These are phyloP conservation scores for Parochlus steinenii DNA, from an alignment of 2,888 invertebrate genomes.

Conservation along the genomic window DNA sequence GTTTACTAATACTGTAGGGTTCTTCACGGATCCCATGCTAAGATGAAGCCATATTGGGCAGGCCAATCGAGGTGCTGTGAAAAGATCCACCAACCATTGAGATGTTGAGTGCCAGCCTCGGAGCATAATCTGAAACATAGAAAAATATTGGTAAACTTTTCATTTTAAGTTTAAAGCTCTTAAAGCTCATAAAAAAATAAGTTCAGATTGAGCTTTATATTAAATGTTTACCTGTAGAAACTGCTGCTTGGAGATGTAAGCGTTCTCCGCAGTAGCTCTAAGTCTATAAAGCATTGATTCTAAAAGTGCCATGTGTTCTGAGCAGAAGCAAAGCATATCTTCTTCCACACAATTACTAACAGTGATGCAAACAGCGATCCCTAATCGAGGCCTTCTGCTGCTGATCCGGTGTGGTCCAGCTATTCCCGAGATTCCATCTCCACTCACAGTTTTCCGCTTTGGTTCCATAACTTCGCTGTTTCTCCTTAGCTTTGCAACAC, in stretches of 20 bases:
- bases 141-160: slow-evolving; percentile 16
- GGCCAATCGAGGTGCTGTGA: slow-evolving; percentile 45
- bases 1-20: slow-evolving; percentile 30
- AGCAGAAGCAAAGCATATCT: slow-evolving; percentile 53
- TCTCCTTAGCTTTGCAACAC: slow-evolving; percentile 21
- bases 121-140: slow-evolving; percentile 30
- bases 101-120: slow-evolving; percentile 31
- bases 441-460: slow-evolving; percentile 17
- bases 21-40: slow-evolving; percentile 26
- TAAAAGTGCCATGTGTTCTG: slow-evolving; percentile 62
- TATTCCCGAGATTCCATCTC: slow-evolving; percentile 7
- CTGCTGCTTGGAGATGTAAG: slow-evolving; percentile 35
- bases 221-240: slow-evolving; percentile 32
- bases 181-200: too few relatives aligned
- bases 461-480: slow-evolving; percentile 24
- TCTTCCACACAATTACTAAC: slow-evolving; percentile 39
- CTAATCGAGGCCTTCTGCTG: slow-evolving; percentile 37
- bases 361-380: slow-evolving; percentile 46
- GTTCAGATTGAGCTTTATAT: slow-evolving; percentile 14
- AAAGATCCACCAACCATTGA: slow-evolving; percentile 45
- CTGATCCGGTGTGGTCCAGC: slow-evolving; percentile 10
- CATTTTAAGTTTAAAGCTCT: too few relatives aligned
- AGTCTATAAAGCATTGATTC: slow-evolving; percentile 57
- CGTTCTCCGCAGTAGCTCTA: slow-evolving; percentile 45
- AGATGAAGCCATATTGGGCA: slow-evolving; percentile 52